Conservation (phyloP, 2,113 vertebrate species). For the Chaetodon trifascialis region DNA sequence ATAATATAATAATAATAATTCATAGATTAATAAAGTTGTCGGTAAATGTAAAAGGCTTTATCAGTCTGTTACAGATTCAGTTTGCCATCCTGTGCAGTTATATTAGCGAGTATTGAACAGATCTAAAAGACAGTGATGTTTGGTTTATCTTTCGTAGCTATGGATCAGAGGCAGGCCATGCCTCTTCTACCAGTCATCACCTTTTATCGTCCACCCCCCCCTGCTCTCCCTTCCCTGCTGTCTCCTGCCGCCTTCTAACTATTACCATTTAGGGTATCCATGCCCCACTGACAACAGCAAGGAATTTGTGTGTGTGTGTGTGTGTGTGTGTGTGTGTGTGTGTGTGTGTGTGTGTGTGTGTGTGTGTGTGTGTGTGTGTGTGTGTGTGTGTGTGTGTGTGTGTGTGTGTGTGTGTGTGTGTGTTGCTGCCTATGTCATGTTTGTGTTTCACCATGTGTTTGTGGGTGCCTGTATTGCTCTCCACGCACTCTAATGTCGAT, state of each 20-base stretch:
- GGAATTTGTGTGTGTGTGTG: conserved; percentile 64
- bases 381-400: conserved; percentile 23
- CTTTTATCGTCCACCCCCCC: conserved; percentile 58
- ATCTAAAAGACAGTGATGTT: conserved; percentile 31
- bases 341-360: conserved; percentile 31
- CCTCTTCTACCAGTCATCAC: conserved; percentile 69
- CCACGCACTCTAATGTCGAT: conserved; percentile 12
- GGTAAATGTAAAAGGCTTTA: not conserved
- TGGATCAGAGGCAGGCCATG: conserved; percentile 34
- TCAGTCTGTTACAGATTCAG: conserved; percentile 13
- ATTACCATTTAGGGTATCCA: conserved; percentile 83
- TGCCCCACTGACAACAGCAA: conserved; percentile 68
- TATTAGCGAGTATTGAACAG: conserved; percentile 44
- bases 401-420: conserved; percentile 10
- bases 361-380: conserved; percentile 54
- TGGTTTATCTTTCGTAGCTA: conserved; percentile 50
- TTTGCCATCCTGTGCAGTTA: not conserved
- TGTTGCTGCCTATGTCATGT: conserved; percentile 9
- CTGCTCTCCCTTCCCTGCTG: conserved; percentile 43
- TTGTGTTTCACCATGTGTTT: conserved; percentile 47
- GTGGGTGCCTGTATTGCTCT: conserved; percentile 48
- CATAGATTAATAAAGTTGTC: not conserved
- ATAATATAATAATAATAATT: too few species aligned
- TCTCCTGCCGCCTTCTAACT: conserved; percentile 48
- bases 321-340: conserved; percentile 18